Base-by-base conservation (phyloP, 2,113 vertebrate species). In the Sander vitreus region DNA sequence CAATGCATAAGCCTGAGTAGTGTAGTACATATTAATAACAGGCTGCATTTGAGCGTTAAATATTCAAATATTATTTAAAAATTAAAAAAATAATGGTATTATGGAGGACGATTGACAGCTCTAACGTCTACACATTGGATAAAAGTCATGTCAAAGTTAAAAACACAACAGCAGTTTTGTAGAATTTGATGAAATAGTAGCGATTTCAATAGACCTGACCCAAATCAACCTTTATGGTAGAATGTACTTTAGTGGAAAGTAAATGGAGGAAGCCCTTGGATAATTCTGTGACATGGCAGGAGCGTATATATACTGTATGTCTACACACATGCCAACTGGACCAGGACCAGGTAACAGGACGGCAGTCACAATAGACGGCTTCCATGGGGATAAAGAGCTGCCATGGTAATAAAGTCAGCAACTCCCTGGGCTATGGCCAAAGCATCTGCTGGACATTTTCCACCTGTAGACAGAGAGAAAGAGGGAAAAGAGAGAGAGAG, bases 401-500 rank as follows among this genome's bases (percentile, higher is more conserved):
- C 75, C 64, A 62, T 75, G 55, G 33, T 64, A 82, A 75, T 83
- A 81, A 83, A 80, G 72, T 58, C 76, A 67, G 39, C 60, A 76
- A 69, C 57, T 80, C 73, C 62, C 72, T 85, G 85, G 78, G 72
- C 45, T 65, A 39, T 0, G 3, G 68, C 80, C 78, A 77, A 58
- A 74, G 80, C 73, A 69, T 85, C 83, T 77, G 82, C 51, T 71
- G 71, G 71, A 85, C 74, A 70, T 66, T 85, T 81, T 90, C 59
- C 78, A 89, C 78, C 76, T 86, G 86, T 25, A 67, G 76, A 83
- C 45, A 55, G 55, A 63, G 30, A 59, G 30, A n/a, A n/a, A 51
- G 14, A n/a, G 36, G 43, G 25, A 72, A 18, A n/a, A 2, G 15
- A 5, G 19, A 5, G 48, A 16, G 45, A 54, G 15, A 53, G 27